A percentile compares a stretch with the other conserved stretches of the same genome.
Conservation (phyloP, 1,140 invertebrate species). For the Metopolophium dirhodum region DNA sequence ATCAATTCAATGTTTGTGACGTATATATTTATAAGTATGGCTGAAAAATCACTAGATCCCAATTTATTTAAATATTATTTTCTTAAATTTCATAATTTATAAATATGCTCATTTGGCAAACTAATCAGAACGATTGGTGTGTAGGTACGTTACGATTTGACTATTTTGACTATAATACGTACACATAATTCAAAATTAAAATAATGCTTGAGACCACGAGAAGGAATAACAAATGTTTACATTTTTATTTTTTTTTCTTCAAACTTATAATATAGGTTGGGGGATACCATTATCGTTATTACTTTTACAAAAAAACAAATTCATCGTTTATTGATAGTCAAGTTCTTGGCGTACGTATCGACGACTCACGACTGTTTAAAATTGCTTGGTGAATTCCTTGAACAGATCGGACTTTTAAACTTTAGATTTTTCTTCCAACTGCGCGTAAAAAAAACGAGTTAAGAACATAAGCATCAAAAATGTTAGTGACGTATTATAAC, state of each 20-base stretch:
- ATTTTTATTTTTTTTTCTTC: too few relatives aligned
- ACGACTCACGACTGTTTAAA: neutral
- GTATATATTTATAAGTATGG: neutral
- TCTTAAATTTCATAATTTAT: neutral
- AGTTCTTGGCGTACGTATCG: neutral
- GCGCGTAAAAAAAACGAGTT: neutral
- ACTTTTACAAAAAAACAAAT: neutral
- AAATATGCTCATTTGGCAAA: too few relatives aligned
- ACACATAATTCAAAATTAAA: neutral
- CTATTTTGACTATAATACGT: neutral
- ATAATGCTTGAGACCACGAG: neutral
- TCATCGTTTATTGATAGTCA: neutral
- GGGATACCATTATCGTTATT: neutral
- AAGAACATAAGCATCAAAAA: neutral
- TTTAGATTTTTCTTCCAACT: neutral
- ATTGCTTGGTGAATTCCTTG: slow-evolving; percentile 28
- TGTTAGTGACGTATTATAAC: neutral
- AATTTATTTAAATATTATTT: neutral
- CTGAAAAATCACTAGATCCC: neutral
- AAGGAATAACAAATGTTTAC: neutral
- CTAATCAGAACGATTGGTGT: neutral
- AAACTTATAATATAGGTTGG: too few relatives aligned
- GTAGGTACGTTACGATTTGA: neutral
- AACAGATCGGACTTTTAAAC: neutral
- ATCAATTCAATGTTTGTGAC: neutral